Base-by-base conservation (phyloP, 2,888 invertebrate species). In the Mesorhabditis belari region DNA sequence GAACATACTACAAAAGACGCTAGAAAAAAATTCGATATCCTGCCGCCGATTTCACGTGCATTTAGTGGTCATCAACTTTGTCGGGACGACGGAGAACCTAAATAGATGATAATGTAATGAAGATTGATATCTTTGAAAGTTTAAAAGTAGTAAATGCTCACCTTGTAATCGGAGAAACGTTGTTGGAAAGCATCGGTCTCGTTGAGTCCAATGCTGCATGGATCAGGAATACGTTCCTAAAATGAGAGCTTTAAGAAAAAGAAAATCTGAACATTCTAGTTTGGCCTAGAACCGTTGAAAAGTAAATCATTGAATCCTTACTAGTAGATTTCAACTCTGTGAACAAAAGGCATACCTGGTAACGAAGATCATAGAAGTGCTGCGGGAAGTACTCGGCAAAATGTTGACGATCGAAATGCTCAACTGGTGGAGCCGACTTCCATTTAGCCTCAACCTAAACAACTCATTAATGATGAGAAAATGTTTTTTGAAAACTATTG, bases 351-450 rank as follows among this genome's bases (percentile, higher is more conserved):
- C n/a, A 51, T 19, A 3, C 23, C 51, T 76, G 67, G 68, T 74
- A 74, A 60, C 77, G 77, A 58, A 75, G 72, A 70, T 77, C 77
- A 60, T 74, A 73, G 72, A 76, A 75, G 63, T 74, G 71, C 59
- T 67, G 65, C 51, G 73, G 73, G 70, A 74, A 74, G 58, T 74
- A 74, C 64, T 77, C 76, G 60, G 69, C 72, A 59, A 76, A 77
- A 68, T 76, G 75, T 61, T 77, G 74, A 49, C 74, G 73, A 58
- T 75, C 71, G 67, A 78, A 73, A 57, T 79, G 79, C 65, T 79
- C 79, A 29, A 79, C 75, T 60, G 79, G 79, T 55, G 79, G 79
- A 63, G 77, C 77, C 61, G 76, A 71, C 4, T 77, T 68, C 79
- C 79, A 79, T 59, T 80, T 79, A 49, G 75, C 75, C 62, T 79